phyloP scores from a whole-genome alignment of 2,113 vertebrate species.

The Tonatia bakeri region DNA sequence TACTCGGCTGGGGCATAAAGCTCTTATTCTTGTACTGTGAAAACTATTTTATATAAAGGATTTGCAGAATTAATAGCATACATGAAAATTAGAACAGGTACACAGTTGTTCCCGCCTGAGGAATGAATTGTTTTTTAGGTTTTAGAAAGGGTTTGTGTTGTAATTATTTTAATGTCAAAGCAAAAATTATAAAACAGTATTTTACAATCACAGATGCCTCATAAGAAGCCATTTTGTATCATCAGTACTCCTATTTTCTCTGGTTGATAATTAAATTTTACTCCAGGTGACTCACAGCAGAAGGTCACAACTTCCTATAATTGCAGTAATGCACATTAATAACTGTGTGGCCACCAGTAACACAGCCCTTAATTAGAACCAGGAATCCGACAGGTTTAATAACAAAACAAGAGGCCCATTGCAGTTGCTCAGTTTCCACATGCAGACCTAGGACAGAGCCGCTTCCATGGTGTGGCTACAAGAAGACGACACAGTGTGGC shows the following conservation, averaged over 20 bases:
- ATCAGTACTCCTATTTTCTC: constrained; percentile 27
- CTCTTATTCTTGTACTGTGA: constrained; percentile 18
- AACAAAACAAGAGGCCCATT: constrained; percentile 58
- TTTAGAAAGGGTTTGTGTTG: constrained; percentile 38
- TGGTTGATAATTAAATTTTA: constrained; percentile 72
- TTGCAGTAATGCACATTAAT: constrained; percentile 72
- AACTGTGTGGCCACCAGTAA: constrained; percentile 68
- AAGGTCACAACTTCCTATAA: constrained; percentile 66
- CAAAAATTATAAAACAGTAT: constrained; percentile 37
- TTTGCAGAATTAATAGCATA: constrained; percentile 20
- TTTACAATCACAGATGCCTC: constrained; percentile 29
- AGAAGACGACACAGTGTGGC: neutral
- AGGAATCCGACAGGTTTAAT: constrained; percentile 73
- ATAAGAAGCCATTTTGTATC: constrained; percentile 49
- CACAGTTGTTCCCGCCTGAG: neutral
- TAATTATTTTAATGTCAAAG: constrained; percentile 56
- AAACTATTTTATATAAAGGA: constrained; percentile 28
- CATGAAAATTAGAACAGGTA: neutral
- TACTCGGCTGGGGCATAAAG: neutral
- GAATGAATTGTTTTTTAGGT: constrained; percentile 47
- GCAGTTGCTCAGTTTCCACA: constrained; percentile 68
- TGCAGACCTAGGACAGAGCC: neutral
- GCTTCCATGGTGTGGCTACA: neutral
- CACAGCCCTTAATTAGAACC: constrained; percentile 68
- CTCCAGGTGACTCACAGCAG: constrained; percentile 68